Evolutionary conservation across 2,888 invertebrate species (phyloP), one percentile per base, ranked within the genome.

Genomic region (Brassicogethes aeneus): DNA sequence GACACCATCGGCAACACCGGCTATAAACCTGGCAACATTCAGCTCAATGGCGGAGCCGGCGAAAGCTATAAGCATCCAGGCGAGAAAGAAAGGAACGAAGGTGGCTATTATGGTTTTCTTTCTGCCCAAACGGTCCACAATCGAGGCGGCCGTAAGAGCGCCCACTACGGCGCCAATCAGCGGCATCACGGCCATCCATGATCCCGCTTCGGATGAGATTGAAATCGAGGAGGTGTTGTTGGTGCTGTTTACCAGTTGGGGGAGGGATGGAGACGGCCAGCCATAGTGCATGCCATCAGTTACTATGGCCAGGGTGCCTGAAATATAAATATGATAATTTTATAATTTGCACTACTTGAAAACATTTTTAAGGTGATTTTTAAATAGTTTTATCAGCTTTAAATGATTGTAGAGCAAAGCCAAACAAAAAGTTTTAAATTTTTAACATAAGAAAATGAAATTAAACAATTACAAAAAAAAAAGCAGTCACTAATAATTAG

Each of bases 111-210:
- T 68, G n/a, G 78, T 75, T 10, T 70, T 72, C 58, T 82, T 82
- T n/a, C 83, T 71, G n/a, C 83, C 83, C 44, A 79, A 71, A 45
- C 70, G 68, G 59, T 82, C 80, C 39, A 81, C 77, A 44, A 78
- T 65, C 56, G 77, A 72, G 16, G 79, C 80, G 12, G 79, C 74
- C 13, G 76, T 67, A 2, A 79, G 59, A 5, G 77, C 77, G 23
- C 80, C 80, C 32, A 78, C 62, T 15, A 78, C 73, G 1, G 78
- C 78, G 50, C 80, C 81, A 37, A 81, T 66, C 46, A 80, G 72
- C 63, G 77, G 77, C 56, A 81, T 73, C 36, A 80, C 79, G 1
- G 77, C 77, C 60, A 79, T 72, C 76, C 77, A 77, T 53, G 78
- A 76, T 50, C 75, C 73, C 55, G 77, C 69, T 44, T 70, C 70